Conservation (phyloP, 2,113 vertebrate species). For the Hydrochoerus hydrochaeris region DNA sequence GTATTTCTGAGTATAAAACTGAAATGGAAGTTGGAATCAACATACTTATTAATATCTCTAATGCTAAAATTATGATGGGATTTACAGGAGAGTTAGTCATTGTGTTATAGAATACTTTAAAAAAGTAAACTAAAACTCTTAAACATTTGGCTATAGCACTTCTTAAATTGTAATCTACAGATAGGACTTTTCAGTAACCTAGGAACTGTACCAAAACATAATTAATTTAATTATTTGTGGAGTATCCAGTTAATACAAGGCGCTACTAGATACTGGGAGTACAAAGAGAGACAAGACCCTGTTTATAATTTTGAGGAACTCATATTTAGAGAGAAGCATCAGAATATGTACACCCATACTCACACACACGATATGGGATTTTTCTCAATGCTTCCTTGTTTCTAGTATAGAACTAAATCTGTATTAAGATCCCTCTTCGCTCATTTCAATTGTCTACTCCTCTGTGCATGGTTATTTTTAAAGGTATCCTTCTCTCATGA, state of each 20-base stretch:
- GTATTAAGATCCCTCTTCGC: background rate
- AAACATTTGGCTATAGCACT: background rate
- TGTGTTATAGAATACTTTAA: background rate
- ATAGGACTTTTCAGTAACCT: background rate
- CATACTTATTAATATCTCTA: background rate
- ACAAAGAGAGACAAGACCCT: background rate
- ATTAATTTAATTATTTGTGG: background rate
- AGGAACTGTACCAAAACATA: background rate
- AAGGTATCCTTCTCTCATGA: background rate
- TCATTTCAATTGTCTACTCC: background rate
- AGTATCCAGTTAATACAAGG: background rate
- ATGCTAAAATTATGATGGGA: constrained; percentile 10
- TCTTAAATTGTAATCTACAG: background rate
- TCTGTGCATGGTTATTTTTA: background rate
- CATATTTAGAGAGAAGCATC: background rate
- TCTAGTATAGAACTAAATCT: background rate
- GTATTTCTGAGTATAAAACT: background rate
- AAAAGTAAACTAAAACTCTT: background rate
- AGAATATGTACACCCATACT: background rate
- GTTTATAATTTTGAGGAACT: background rate
- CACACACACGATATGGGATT: background rate
- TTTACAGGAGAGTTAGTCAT: constrained; percentile 13
- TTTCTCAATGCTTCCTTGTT: background rate
- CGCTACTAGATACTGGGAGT: background rate
- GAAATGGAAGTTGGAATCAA: background rate